These are phyloP conservation scores for Gambusia holbrooki DNA, from an alignment of 2,113 vertebrate species.

Conservation along the genomic window DNA sequence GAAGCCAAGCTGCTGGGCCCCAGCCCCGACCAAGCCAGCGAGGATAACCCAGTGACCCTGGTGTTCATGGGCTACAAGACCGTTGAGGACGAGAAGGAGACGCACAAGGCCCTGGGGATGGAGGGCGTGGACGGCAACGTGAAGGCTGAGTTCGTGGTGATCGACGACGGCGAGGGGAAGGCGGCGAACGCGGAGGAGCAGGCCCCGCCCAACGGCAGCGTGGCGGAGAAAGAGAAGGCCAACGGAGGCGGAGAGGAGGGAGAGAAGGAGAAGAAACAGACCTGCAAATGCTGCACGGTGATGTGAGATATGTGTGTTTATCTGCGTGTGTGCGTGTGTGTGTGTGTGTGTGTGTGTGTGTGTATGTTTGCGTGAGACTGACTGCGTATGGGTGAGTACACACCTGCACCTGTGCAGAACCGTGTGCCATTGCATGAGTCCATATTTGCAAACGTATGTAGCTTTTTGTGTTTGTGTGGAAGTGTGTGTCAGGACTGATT, in stretches of 20 bases:
- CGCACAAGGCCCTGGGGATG: constrained; percentile 86
- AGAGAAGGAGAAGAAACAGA: constrained; percentile 86
- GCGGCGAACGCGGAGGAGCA: constrained; percentile 70
- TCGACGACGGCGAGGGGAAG: constrained; percentile 88
- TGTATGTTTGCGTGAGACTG: constrained; percentile 10
- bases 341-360: constrained; percentile 10
- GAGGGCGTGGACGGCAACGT: constrained; percentile 85
- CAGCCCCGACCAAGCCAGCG: constrained; percentile 82
- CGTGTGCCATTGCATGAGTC: constrained; percentile 58
- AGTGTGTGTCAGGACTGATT: constrained; percentile 57
- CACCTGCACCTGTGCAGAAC: constrained; percentile 32
- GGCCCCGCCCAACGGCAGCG: constrained; percentile 87
- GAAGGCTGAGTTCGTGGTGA: constrained; percentile 94
- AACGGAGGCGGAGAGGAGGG: constrained; percentile 83
- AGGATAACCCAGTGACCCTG: constrained; percentile 94
- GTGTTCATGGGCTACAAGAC: constrained; percentile 99
- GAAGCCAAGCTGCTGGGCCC: constrained; percentile 83
- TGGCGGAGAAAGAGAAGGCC: constrained; percentile 78
- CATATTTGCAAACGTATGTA: constrained; percentile 53
- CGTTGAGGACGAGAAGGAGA: constrained; percentile 92
- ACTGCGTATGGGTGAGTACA: constrained; percentile 18
- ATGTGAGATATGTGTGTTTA: constrained; percentile 83
- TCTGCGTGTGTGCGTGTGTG: constrained; percentile 11
- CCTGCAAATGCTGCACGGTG: constrained; percentile 93
- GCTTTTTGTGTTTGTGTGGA: constrained; percentile 39